Percentiles rank a stretch among this genome's conserved stretches.
Conservation (phyloP, 92 coral and sea anemone genomes). For the Umimayanthus kanabou region DNA sequence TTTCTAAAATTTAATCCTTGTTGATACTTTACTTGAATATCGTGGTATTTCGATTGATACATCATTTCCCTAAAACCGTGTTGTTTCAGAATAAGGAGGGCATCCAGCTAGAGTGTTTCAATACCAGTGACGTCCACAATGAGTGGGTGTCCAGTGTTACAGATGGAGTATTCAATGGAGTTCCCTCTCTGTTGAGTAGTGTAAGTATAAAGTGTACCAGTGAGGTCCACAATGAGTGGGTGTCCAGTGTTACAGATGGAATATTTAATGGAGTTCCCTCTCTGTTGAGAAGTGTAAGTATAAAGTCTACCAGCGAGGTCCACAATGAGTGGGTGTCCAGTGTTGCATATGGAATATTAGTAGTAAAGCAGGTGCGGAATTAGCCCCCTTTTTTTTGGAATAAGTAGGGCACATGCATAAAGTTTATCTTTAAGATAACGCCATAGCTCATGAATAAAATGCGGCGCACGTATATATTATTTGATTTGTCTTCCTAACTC, state of each 20-base stretch:
- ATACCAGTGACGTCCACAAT: slow-evolving; percentile 61
- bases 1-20: too few species aligned
- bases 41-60: too few species aligned
- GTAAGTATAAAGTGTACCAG: slow-evolving; percentile 56
- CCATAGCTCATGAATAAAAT: too few species aligned
- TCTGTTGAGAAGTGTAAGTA: too few species aligned
- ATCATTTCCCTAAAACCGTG: not conserved
- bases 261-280: slow-evolving; percentile 12
- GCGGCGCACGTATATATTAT: too few species aligned
- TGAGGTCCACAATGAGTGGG: slow-evolving; percentile 59
- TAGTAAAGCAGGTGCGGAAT: too few species aligned
- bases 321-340: slow-evolving; percentile 45
- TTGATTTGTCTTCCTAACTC: too few species aligned
- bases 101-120: slow-evolving; percentile 60
- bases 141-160: slow-evolving; percentile 67
- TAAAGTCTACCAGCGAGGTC: not conserved
- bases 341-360: slow-evolving; percentile 48
- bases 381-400: too few species aligned
- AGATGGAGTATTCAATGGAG: slow-evolving; percentile 57
- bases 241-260: slow-evolving; percentile 64
- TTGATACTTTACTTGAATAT: too few species aligned
- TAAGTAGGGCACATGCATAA: too few species aligned
- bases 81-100: slow-evolving; percentile 46
- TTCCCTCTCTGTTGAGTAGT: slow-evolving; percentile 59
- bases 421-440: too few species aligned